Evolutionary conservation across 2,113 vertebrate species (phyloP).

Genomic region (Lonchura striata): DNA sequence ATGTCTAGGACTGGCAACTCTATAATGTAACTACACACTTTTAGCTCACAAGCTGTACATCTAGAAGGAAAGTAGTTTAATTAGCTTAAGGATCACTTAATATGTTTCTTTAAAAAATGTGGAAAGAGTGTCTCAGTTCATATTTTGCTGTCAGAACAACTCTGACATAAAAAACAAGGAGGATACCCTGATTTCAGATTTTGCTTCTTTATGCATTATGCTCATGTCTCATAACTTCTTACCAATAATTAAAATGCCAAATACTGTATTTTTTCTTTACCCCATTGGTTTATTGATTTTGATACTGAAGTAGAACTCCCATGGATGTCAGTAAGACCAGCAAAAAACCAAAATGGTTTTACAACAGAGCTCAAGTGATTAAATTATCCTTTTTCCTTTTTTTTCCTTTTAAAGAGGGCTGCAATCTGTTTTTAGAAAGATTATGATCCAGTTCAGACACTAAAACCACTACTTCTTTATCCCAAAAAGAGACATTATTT

Average conservation of each 20-base stretch:
- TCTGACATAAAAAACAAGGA: not conserved
- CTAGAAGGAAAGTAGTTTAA: not conserved
- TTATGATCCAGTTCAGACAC: not conserved
- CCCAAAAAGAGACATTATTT: not conserved
- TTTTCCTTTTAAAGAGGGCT: not conserved
- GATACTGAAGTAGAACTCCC: not conserved
- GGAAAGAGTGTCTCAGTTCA: not conserved
- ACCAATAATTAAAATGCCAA: not conserved
- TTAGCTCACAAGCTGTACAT: not conserved
- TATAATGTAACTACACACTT: not conserved
- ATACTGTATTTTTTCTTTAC: not conserved
- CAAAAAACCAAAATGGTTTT: not conserved
- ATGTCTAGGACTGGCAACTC: not conserved
- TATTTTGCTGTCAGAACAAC: not conserved
- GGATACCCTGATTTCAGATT: not conserved
- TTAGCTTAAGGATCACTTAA: not conserved
- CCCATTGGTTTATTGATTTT: not conserved
- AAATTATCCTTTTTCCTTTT: fast-evolving
- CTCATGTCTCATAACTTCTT: not conserved
- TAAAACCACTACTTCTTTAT: not conserved
- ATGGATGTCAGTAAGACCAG: not conserved
- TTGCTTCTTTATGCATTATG: not conserved
- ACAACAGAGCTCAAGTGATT: not conserved
- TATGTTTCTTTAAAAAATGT: not conserved
- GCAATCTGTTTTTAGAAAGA: not conserved